phyloP scores from a whole-genome alignment of 2,888 invertebrate genomes.

The Pristionchus mayeri region DNA sequence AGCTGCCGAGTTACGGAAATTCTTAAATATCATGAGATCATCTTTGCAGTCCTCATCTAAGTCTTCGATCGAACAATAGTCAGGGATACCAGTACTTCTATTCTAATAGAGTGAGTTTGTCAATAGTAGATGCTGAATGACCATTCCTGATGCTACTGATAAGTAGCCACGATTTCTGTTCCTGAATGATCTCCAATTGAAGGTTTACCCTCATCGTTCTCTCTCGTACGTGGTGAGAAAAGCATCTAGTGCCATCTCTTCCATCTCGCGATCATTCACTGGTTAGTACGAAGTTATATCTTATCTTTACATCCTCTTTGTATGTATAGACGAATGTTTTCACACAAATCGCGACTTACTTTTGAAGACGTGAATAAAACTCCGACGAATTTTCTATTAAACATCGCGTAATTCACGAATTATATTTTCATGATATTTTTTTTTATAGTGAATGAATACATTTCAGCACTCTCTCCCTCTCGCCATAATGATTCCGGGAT shows the following conservation, averaged over 20 bases:
- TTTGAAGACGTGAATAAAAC: too few relatives aligned
- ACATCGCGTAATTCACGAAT: too few relatives aligned
- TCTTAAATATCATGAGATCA: too few relatives aligned
- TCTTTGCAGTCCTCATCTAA: background rate
- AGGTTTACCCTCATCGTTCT: background rate
- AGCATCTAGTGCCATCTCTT: background rate
- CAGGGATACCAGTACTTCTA: conserved; percentile 58
- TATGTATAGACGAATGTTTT: background rate
- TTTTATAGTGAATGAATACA: background rate
- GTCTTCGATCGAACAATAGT: conserved; percentile 51
- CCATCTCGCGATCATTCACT: conserved; percentile 29
- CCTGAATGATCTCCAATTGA: too few relatives aligned
- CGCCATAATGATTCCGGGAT: conserved; percentile 13
- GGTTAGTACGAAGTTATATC: too few relatives aligned
- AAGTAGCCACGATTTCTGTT: too few relatives aligned
- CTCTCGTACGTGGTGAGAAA: conserved; percentile 1
- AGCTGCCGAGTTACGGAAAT: background rate
- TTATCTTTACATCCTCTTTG: background rate
- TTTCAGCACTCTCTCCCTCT: background rate
- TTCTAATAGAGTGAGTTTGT: conserved; percentile 49
- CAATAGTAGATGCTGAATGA: background rate
- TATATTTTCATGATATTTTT: background rate
- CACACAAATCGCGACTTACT: background rate
- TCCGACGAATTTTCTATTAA: too few relatives aligned
- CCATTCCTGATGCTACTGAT: too few relatives aligned